Base-by-base conservation (phyloP, 2,888 invertebrate genomes). In the Tachina grossa region DNA sequence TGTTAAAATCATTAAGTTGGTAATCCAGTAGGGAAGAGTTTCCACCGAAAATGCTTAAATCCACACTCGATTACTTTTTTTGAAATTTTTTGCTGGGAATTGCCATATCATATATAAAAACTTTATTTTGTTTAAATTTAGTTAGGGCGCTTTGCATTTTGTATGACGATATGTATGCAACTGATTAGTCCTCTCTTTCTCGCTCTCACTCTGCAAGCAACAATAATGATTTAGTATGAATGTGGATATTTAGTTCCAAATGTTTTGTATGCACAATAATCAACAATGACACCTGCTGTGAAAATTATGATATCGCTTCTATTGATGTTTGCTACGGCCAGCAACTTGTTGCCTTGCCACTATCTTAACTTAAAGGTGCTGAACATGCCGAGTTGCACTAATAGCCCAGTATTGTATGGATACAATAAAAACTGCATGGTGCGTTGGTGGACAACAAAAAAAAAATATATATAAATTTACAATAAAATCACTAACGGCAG, bases 221-320 rank as follows among this genome's bases (percentile, higher is more conserved):
- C 31, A 31, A 31, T 6, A 43, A 9, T 39, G 11, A 39, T 10
- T 19, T 47, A 19, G 14, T 41, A 19, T 77, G 43, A 63, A 9
- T n/a, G 11, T 51, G 22, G 41, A 19, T 65, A 16, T 68, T 72
- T 49, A 49, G 57, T 75, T 69, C 65, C 59, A 53, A 69, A 72
- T 74, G 63, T 86, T 81, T 83, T 80, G 81, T 84, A 83, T 82
- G 89, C 87, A 89, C 89, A 90, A 89, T 89, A 91, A 90, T 90
- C 90, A 91, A 88, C 89, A 87, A 78, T 88, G 90, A 89, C 91
- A 91, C 91, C 92, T 91, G 91, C 92, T 91, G 91, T 90, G 92
- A 90, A 91, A 91, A 91, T 91, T 90, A 91, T 91, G 91, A 91
- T 90, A 91, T 90, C 90, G 90, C 89, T 90, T 89, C 90, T 89